A percentile compares a stretch with the other conserved stretches of the same genome.
Evolutionary conservation across 2,888 invertebrate genomes (phyloP).

Genomic region (Cantharis rustica): DNA sequence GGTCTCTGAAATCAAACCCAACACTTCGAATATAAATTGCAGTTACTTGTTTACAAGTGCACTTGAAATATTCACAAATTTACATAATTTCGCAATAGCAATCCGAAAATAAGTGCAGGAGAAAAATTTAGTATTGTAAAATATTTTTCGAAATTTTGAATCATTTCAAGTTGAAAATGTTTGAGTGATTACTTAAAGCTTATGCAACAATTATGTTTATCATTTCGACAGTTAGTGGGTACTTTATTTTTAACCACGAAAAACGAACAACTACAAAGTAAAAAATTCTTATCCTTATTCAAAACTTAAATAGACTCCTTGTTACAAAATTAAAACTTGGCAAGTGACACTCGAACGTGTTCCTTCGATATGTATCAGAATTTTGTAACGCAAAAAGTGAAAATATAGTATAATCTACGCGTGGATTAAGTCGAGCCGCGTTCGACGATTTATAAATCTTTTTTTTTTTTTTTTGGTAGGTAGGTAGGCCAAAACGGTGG

Average conservation of each 20-base stretch:
- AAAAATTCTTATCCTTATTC: background rate
- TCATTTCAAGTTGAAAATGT: background rate
- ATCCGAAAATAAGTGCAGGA: background rate
- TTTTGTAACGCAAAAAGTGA: background rate
- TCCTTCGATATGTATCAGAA: background rate
- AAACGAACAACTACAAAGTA: background rate
- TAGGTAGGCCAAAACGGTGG: too few relatives aligned
- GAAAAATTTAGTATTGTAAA: background rate
- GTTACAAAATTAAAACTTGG: background rate
- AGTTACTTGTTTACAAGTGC: conserved; percentile 49
- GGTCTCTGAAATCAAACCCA: conserved; percentile 80
- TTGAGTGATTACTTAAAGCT: background rate
- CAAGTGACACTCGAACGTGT: background rate
- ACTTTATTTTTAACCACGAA: background rate
- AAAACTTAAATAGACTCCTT: background rate
- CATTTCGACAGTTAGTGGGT: background rate
- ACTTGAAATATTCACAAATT: conserved; percentile 11
- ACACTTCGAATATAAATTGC: conserved; percentile 56
- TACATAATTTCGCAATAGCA: conserved; percentile 5
- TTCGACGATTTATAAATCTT: background rate
- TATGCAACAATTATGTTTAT: background rate
- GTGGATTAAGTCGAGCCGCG: background rate
- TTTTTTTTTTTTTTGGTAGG: too few relatives aligned
- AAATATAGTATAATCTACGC: background rate
- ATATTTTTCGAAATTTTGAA: background rate